Evolutionary conservation across 1,140 invertebrate species (phyloP), one percentile per base, ranked within the genome.

Genomic region (Melitaea cinxia): DNA sequence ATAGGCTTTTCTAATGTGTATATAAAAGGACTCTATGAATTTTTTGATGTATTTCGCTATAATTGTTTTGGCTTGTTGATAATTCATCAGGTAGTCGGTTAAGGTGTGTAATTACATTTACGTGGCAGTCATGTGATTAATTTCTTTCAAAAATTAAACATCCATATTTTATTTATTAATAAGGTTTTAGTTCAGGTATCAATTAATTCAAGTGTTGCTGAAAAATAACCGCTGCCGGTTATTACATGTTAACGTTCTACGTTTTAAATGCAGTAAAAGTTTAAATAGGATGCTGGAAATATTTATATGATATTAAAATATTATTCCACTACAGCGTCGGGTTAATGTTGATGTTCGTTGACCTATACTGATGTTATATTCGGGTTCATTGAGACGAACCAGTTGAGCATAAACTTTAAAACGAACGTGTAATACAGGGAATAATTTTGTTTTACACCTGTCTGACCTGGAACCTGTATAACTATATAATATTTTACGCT

Each of bases 301-400:
- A 42, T 42, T 42, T 17, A 42, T 19, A 15, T 42, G 37, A 42
- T 17, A 42, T 42, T 15, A 42, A 42, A 42, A 42, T 42, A 15
- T 42, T 42, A 17, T 42, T 12, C 37, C 7, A 42, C 15, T 12
- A 9, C 10, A 2, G 6, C 15, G 37, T 42, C 15, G 14, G 12
- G 2, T 42, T 42, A 42, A 17, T 42, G 15, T 42, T 42, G 37
- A n/a, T 42, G 37, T 42, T 17, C 37, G n/a, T 42, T 42, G 37
- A 42, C 37, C 37, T 42, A 5, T 42, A 42, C 15, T 7, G 12
- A 17, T 17, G 15, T 42, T 42, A 42, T 42, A 42, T 42, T 42
- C 37, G 37, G 37, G 37, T 42, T 42, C 37, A 42, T 15, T 42
- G 37, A 19, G 15, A 42, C 15, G 37, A 42, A 42, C 14, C 15